Base-by-base conservation (phyloP, 2,113 vertebrate species). In the Thryonomys swinderianus region DNA sequence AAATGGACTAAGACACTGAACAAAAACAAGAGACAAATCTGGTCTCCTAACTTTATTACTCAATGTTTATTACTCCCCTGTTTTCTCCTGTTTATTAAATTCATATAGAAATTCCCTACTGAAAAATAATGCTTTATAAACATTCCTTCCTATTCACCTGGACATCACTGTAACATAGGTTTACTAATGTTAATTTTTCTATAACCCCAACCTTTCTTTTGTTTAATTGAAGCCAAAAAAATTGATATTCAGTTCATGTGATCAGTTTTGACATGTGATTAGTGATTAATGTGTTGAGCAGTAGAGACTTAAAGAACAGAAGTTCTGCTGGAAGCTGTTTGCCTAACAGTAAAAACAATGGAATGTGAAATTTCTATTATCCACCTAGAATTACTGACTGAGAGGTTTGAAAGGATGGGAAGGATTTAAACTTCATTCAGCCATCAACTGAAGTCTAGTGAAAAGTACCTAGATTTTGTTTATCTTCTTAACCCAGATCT, bases 81-180 rank as follows among this genome's bases (percentile, higher is more conserved):
- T 59, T 91, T 86, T 55, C 66, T 73, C 16, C 23, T 27, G 6
- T 67, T 80, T 83, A 55, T 51, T 21, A 78, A 90, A 14, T 61
- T 32, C 48, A 91, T 42, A 69, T 13, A 59, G 82, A 91, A 90
- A 90, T 32, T 23, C 4, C n/a, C 21, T 71, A 57, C 1, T 59
- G 48, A 93, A 64, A 76, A 97, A 94, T 34, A 32, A 4, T 11
- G 59, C 7, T 85, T 89, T 91, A 66, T 95, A 40, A 12, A 67
- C 17, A 45, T 66, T 61, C 17, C 7, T 88, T 55, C 27, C 30
- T n/a, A 4, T 42, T 90, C 32, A 4, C 21, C 17, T 34, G 32
- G 9, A 25, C 80, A 59, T 67, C 37, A 32, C 5, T 71, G 45
- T 37, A 57, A 78, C 11, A n/a, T 17, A 84, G 7, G 23, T 32